Evolutionary conservation across 2,797 vertebrate genomes (phyloP).

Genomic region (Rhinoraja longicauda): DNA sequence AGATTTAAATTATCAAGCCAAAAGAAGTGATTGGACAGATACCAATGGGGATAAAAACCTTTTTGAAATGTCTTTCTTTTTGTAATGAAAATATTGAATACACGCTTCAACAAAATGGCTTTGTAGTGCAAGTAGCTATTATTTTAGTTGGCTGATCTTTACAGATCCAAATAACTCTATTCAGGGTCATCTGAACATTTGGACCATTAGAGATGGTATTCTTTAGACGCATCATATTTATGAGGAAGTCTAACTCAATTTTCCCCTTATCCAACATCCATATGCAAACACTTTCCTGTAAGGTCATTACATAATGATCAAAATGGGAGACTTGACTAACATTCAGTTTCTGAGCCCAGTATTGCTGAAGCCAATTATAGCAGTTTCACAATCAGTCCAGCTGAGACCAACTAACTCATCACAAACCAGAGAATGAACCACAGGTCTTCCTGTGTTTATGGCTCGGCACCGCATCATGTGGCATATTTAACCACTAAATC

Average conservation of each 20-base stretch:
- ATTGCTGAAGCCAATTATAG: conserved; percentile 10
- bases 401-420: conserved; percentile 18
- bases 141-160: neutral
- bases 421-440: conserved; percentile 6
- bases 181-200: neutral
- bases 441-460: conserved; percentile 29
- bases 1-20: neutral
- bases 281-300: neutral
- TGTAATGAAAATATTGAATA: neutral
- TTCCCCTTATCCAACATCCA: neutral
- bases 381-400: neutral
- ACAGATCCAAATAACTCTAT: conserved; percentile 4
- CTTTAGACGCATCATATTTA: neutral
- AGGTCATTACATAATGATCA: conserved; percentile 8
- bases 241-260: neutral
- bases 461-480: conserved; percentile 4
- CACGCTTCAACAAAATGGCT: neutral
- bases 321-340: neutral
- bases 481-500: conserved; percentile 14
- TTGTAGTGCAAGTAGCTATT: neutral
- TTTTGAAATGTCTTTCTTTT: neutral
- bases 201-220: conserved; percentile 15
- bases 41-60: neutral
- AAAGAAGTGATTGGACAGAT: neutral
- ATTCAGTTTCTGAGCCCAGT: neutral